Base-by-base conservation (phyloP, 2,797 vertebrate genomes). In the Phaenicophaeus curvirostris region DNA sequence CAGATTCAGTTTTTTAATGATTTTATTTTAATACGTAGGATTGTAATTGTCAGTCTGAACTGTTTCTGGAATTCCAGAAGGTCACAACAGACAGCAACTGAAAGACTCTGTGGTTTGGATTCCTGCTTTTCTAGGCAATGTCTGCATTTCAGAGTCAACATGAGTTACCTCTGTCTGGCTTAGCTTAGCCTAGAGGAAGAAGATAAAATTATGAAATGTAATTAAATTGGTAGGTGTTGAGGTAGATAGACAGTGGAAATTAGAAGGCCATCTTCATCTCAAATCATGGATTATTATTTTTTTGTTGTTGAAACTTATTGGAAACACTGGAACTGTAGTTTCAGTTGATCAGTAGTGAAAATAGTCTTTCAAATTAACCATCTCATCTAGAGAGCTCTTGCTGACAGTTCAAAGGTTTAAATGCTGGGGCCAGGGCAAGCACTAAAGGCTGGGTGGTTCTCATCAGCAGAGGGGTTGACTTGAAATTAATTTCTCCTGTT, bases 401-500 rank as follows among this genome's bases (percentile, higher is more conserved):
- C 66, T 93, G 95, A 69, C 76, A 84, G 46, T 84, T 44, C 35
- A 53, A 27, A 66, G 69, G 78, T 91, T 94, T 94, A 86, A 94
- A 75, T 62, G 27, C 54, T 69, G 27, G 35, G 71, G 50, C n/a
- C 6, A 24, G 31, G 53, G 41, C 31, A 8, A 57, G 11, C 2
- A 7, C 48, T 90, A 42, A 94, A 62, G 69, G 44, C 55, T 86
- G 83, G 33, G 66, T 41, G 51, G 75, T 86, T 94, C 87, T 94
- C 87, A 94, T 73, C 93, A 86, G 66, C 67, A 78, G 77, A 74
- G 39, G 19, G 69, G 93, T 94, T 86, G 69, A 53, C 63, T 93
- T 90, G 89, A 90, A 96, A 85, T 94, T 95, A 88, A 61, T 88
- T 93, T 95, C 51, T 78, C 12, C 59, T 66, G 39, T 88, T 91